These are phyloP conservation scores for Pilophorus perplexus DNA, from an alignment of 2,888 invertebrate genomes.

Conservation along the genomic window DNA sequence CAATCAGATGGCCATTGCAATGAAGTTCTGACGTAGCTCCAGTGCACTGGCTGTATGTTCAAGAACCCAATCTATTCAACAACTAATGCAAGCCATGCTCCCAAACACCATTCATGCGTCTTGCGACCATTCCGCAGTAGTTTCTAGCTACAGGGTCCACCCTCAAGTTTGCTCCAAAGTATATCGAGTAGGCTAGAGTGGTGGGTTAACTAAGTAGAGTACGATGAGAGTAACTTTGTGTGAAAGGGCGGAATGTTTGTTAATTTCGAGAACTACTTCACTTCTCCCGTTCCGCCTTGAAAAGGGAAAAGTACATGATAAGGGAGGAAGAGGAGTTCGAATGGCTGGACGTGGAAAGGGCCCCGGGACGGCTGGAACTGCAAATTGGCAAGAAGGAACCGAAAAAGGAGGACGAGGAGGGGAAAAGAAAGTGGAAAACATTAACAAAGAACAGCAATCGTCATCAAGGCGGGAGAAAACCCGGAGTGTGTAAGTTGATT, in stretches of 20 bases:
- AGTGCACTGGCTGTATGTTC: too few species aligned
- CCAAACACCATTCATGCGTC: too few species aligned
- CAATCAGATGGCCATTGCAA: too few species aligned
- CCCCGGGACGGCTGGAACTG: constrained; percentile 29
- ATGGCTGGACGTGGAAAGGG: constrained; percentile 1
- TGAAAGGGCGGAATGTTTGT: constrained; percentile 30
- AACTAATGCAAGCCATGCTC: too few species aligned
- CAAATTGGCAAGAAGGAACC: constrained; percentile 43
- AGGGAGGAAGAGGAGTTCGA: constrained; percentile 1
- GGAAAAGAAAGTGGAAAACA: constrained; percentile 41
- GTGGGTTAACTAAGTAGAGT: too few species aligned
- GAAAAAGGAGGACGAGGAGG: constrained; percentile 33
- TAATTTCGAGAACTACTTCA: constrained; percentile 32
- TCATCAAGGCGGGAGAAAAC: constrained; percentile 31
- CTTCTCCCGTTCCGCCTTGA: not conserved
- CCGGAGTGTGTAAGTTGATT: constrained; percentile 41
- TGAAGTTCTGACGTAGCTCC: too few species aligned
- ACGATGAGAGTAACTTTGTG: constrained; percentile 5
- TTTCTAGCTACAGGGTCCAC: too few species aligned
- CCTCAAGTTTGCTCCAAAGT: too few species aligned
- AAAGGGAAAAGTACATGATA: constrained; percentile 5
- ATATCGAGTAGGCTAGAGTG: too few species aligned
- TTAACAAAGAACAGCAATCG: constrained; percentile 45
- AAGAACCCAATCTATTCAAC: too few species aligned
- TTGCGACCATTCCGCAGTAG: too few species aligned